These are phyloP conservation scores for Thymelicus acteon DNA, from an alignment of 2,888 invertebrate genomes.

Conservation along the genomic window DNA sequence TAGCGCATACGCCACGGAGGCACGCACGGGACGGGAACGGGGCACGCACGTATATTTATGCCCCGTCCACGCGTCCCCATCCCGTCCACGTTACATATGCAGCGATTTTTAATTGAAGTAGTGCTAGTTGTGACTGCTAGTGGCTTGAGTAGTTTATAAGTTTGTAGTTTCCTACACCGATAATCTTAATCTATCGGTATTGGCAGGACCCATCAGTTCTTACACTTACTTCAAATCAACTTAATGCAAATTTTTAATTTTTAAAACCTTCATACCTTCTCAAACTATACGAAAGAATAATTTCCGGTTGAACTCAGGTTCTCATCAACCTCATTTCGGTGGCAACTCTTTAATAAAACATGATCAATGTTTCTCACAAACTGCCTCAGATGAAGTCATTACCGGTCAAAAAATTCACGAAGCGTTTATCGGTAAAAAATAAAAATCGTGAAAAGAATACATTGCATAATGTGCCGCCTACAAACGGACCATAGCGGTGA, in stretches of 20 bases:
- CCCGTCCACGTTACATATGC: no score
- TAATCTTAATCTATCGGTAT: no score
- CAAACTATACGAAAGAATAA: background rate
- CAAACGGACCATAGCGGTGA: conserved; percentile 52
- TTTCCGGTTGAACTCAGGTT: conserved; percentile 13
- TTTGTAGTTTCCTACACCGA: no score
- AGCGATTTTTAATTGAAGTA: no score
- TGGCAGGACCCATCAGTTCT: no score
- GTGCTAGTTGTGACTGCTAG: no score
- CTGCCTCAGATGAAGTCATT: conserved; percentile 43
- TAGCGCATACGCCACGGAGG: no score
- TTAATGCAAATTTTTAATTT: background rate
- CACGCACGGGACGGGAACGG: no score
- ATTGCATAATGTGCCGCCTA: conserved; percentile 50
- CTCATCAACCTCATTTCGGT: conserved; percentile 37
- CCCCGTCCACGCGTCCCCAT: no score
- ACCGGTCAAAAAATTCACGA: conserved; percentile 37
- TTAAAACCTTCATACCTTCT: background rate
- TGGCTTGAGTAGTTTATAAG: no score
- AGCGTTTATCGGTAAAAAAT: conserved; percentile 50
- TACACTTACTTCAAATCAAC: no score
- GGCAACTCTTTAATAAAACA: conserved; percentile 33
- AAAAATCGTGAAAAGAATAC: conserved; percentile 47
- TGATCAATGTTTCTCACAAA: conserved; percentile 25
- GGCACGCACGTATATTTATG: no score